Conservation (phyloP, 2,797 vertebrate genomes). For the Diplodus puntazzo region DNA sequence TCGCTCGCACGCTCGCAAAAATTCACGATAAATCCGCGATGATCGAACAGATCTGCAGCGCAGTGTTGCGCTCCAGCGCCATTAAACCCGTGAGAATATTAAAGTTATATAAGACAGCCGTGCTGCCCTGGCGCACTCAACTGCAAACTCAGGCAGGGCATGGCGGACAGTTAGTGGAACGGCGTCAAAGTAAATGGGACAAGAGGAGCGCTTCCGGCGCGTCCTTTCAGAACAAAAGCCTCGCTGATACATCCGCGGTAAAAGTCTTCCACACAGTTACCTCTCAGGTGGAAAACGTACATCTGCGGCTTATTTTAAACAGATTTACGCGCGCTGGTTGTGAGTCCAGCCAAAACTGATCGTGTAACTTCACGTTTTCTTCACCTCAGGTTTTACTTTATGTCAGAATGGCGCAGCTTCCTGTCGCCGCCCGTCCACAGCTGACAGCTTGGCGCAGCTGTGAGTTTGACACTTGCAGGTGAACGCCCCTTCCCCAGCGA, state of each 20-base stretch:
- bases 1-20: background rate
- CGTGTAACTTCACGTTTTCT: rapidly evolving
- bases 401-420: rapidly evolving
- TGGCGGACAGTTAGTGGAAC: conserved; percentile 65
- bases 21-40: conserved; percentile 41
- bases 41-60: conserved; percentile 15
- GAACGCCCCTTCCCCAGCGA: conserved; percentile 77
- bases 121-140: conserved; percentile 67
- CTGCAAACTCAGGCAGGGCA: conserved; percentile 72
- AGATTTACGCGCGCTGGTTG: no score
- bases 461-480: conserved; percentile 79
- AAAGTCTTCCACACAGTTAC: rapidly evolving
- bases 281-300: no score
- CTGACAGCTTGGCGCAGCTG: conserved; percentile 30
- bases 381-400: conserved; percentile 32
- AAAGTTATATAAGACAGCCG: conserved; percentile 79
- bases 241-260: rapidly evolving
- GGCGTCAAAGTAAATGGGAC: rapidly evolving
- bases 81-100: conserved; percentile 57
- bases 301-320: no score
- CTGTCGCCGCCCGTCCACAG: rapidly evolving
- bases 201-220: background rate
- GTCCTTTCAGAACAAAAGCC: conserved; percentile 42
- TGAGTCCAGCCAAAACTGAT: no score
- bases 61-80: conserved; percentile 40